Conservation (phyloP, 2,888 invertebrate species). For the Tetragnatha montana region DNA sequence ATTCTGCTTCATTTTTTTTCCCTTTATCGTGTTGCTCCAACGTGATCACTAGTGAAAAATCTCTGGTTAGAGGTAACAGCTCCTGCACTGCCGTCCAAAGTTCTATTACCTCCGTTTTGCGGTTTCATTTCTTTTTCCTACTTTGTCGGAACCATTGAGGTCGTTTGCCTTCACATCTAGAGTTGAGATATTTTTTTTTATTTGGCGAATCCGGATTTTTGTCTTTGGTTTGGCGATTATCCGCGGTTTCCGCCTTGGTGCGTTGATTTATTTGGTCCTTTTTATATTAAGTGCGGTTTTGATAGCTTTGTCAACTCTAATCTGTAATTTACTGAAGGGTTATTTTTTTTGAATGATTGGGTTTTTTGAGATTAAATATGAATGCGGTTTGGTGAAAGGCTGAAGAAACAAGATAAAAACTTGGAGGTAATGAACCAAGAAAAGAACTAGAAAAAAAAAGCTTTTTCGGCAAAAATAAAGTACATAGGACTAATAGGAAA, state of each 20-base stretch:
- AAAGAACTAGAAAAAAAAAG: too few species aligned
- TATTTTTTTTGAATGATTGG: too few species aligned
- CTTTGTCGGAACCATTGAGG: background rate
- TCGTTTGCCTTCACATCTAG: conserved; percentile 10
- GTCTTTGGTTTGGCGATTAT: background rate
- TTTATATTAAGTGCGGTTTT: background rate
- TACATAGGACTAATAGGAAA: too few species aligned
- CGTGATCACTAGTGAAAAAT: conserved; percentile 12
- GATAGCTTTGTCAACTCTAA: background rate
- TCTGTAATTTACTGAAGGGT: background rate
- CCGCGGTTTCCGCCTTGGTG: background rate
- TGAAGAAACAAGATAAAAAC: too few species aligned
- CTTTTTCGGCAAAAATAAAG: too few species aligned
- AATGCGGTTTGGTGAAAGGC: too few species aligned
- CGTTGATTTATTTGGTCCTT: background rate
- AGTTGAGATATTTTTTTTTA: background rate
- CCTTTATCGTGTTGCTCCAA: background rate
- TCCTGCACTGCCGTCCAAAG: background rate
- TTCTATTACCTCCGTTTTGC: conserved; percentile 5
- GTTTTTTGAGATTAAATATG: too few species aligned
- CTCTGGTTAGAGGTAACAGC: background rate
- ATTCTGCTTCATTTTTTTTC: background rate
- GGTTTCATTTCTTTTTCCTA: background rate
- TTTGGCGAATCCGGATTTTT: background rate
- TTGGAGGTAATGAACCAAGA: too few species aligned